These are phyloP conservation scores for Crypturellus tataupa DNA, from an alignment of 2,797 vertebrate genomes.

Conservation along the genomic window DNA sequence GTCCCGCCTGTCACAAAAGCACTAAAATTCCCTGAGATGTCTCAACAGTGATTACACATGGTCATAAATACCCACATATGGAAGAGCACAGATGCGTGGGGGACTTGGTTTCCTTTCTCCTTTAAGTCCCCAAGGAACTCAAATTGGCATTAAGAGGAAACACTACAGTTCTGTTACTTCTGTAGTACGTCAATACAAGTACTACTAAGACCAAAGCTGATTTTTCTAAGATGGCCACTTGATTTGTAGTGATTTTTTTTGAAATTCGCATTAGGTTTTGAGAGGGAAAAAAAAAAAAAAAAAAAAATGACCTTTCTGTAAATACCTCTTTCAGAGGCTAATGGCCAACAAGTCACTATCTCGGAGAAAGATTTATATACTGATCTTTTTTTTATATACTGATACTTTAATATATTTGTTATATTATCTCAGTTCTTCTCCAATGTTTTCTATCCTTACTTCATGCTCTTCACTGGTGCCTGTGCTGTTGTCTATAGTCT, in stretches of 20 bases:
- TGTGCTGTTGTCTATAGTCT: rapidly evolving
- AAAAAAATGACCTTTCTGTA: background rate
- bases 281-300: too few species aligned
- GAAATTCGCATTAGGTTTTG: too few species aligned
- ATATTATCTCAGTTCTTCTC: background rate
- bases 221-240: background rate
- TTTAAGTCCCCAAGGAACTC: background rate
- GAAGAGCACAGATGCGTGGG: background rate
- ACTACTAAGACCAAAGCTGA: background rate
- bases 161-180: background rate
- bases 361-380: background rate
- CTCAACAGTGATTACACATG: background rate
- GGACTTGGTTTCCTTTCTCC: background rate
- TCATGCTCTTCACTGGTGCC: background rate
- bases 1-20: background rate
- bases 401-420: background rate
- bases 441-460: background rate
- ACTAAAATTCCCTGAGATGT: background rate
- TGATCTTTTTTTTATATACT: background rate
- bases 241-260: background rate
- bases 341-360: background rate
- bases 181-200: background rate
- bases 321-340: background rate
- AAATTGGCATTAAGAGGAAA: background rate
- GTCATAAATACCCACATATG: rapidly evolving